Conservation (phyloP, 1,140 invertebrate species). For the Andricus grossulariae region DNA sequence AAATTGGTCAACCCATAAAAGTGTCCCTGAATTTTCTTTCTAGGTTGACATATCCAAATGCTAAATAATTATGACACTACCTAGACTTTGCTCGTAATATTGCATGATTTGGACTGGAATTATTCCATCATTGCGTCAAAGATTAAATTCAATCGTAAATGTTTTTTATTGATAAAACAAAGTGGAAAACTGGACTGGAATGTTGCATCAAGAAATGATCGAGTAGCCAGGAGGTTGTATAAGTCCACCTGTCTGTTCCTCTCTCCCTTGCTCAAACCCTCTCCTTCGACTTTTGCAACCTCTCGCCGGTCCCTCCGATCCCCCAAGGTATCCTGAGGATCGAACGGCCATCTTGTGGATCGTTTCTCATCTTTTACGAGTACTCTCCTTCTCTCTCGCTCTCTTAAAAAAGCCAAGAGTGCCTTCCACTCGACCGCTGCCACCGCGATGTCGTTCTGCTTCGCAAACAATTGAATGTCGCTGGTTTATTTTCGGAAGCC, state of each 20-base stretch:
- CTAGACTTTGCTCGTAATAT: too few species aligned
- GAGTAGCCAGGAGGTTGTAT: conserved; percentile 37
- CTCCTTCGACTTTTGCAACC: conserved; percentile 17
- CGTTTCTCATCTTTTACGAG: conserved; percentile 67
- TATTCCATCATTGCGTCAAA: too few species aligned
- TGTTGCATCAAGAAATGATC: conserved; percentile 50
- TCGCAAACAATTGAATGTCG: conserved; percentile 64
- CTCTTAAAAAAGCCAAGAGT: neutral
- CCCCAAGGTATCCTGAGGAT: conserved; percentile 1
- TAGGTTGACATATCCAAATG: too few species aligned
- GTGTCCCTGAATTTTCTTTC: too few species aligned
- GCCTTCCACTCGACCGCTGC: conserved; percentile 34
- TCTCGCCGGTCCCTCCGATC: conserved; percentile 27
- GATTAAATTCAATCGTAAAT: neutral
- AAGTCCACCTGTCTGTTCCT: neutral
- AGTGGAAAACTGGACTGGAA: conserved; percentile 42
- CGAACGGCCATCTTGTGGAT: conserved; percentile 59
- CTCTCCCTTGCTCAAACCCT: conserved; percentile 26
- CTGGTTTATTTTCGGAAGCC: conserved; percentile 67
- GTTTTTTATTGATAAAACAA: conserved; percentile 41
- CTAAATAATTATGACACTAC: too few species aligned
- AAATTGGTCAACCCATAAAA: too few species aligned
- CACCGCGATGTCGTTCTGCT: conserved; percentile 47
- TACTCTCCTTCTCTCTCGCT: conserved; percentile 37
- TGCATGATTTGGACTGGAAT: too few species aligned